Percentiles rank a stretch among this genome's conserved stretches.
Evolutionary conservation across 1,140 invertebrate species (phyloP).

Genomic region (Pteromalus puparum): DNA sequence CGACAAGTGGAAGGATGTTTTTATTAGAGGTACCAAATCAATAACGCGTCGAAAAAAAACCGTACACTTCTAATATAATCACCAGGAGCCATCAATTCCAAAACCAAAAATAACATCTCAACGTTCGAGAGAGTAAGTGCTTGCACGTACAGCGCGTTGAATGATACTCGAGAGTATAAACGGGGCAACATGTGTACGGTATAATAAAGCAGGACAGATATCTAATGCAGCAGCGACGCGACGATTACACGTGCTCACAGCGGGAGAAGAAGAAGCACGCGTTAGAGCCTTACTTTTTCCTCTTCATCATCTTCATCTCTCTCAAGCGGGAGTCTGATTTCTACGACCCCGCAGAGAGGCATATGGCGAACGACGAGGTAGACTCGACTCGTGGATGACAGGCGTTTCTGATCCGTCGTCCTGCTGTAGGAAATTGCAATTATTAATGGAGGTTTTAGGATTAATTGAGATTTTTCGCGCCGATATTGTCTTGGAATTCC

Average conservation of each 20-base stretch:
- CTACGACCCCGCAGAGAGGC: not conserved
- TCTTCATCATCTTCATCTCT: slow-evolving; percentile 10
- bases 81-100: no score
- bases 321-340: not conserved
- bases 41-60: no score
- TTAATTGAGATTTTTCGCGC: not conserved
- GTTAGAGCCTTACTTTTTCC: not conserved
- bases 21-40: no score
- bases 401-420: not conserved
- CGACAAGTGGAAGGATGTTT: no score
- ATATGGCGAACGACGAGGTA: slow-evolving; percentile 22
- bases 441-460: not conserved
- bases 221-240: not conserved
- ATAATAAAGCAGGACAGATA: not conserved
- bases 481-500: not conserved
- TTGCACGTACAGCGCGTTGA: not conserved
- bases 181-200: not conserved
- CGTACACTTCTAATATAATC: no score
- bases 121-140: not conserved
- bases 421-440: not conserved
- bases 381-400: slow-evolving; percentile 22
- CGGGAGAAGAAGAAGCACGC: slow-evolving; percentile 5
- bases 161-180: not conserved
- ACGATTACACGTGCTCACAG: not conserved
- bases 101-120: not conserved